A percentile compares a stretch with the other conserved stretches of the same genome.
Conservation (phyloP, 2,888 invertebrate genomes). For the Heteropelma amictum region DNA sequence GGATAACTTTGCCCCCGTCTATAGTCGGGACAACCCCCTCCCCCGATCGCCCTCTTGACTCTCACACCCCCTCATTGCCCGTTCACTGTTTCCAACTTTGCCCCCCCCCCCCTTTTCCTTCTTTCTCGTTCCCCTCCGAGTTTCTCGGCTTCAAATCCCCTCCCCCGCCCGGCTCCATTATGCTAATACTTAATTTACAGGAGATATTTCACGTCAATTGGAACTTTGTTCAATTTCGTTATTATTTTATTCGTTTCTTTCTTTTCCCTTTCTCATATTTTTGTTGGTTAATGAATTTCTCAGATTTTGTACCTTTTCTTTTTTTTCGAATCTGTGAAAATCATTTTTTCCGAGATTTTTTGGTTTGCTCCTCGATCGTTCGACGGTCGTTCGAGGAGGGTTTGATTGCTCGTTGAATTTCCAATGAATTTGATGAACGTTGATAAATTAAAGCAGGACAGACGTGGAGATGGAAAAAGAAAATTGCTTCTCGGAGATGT, state of each 20-base stretch:
- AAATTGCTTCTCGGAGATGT: too few relatives aligned
- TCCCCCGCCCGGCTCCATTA: constrained; percentile 45
- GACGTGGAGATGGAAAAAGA: too few relatives aligned
- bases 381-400: too few relatives aligned
- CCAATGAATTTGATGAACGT: too few relatives aligned
- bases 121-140: constrained; percentile 30
- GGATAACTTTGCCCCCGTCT: constrained; percentile 76
- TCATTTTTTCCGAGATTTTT: too few relatives aligned
- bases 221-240: constrained; percentile 39
- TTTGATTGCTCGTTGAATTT: too few relatives aligned
- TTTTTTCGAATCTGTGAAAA: too few relatives aligned
- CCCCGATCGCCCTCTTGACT: constrained; percentile 56
- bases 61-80: constrained; percentile 63
- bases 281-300: too few relatives aligned
- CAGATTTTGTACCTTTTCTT: too few relatives aligned
- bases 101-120: constrained; percentile 64
- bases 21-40: constrained; percentile 62
- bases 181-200: constrained; percentile 23
- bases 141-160: constrained; percentile 48
- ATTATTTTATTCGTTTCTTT: constrained; percentile 1
- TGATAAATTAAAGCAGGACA: too few relatives aligned
- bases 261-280: constrained; percentile 20
- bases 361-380: too few relatives aligned
- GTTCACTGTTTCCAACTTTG: constrained; percentile 71
- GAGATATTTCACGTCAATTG: constrained; percentile 54